Conservation (phyloP, 1,140 invertebrate species). For the Tyrophagus putrescentiae region DNA sequence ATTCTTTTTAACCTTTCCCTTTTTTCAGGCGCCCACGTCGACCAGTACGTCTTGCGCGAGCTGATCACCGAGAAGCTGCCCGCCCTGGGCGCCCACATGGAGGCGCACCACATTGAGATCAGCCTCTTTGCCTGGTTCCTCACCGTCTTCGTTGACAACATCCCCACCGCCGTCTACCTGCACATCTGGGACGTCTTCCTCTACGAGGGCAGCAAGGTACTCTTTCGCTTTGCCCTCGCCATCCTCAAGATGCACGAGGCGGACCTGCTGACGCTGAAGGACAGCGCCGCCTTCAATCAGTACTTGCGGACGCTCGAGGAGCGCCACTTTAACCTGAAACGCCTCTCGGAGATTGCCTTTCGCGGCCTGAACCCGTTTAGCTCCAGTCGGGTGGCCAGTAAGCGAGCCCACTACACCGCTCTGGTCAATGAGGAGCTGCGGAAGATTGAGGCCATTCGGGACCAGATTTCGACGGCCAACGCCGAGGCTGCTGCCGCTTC, state of each 20-base stretch:
- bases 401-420: constrained; percentile 31
- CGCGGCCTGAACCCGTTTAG: constrained; percentile 40
- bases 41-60: constrained; percentile 40
- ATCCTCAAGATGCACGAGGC: constrained; percentile 40
- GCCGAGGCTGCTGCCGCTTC: too few relatives aligned
- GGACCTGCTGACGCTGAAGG: constrained; percentile 35
- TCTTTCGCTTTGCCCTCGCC: constrained; percentile 43
- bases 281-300: constrained; percentile 33
- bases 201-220: constrained; percentile 44
- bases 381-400: constrained; percentile 33
- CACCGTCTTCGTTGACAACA: constrained; percentile 43
- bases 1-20: constrained; percentile 28
- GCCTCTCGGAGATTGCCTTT: constrained; percentile 36
- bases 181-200: constrained; percentile 45
- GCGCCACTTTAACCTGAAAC: constrained; percentile 33
- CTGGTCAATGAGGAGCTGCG: constrained; percentile 18
- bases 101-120: constrained; percentile 38
- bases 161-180: constrained; percentile 39
- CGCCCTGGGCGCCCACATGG: constrained; percentile 36
- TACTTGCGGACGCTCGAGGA: constrained; percentile 36
- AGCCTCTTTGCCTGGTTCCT: constrained; percentile 45
- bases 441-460: constrained; percentile 16
- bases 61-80: constrained; percentile 42
- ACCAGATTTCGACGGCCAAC: constrained; percentile 5
- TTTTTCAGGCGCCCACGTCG: constrained; percentile 41